These are phyloP conservation scores for Dendroctonus valens DNA, from an alignment of 1,140 invertebrate species.

Conservation along the genomic window DNA sequence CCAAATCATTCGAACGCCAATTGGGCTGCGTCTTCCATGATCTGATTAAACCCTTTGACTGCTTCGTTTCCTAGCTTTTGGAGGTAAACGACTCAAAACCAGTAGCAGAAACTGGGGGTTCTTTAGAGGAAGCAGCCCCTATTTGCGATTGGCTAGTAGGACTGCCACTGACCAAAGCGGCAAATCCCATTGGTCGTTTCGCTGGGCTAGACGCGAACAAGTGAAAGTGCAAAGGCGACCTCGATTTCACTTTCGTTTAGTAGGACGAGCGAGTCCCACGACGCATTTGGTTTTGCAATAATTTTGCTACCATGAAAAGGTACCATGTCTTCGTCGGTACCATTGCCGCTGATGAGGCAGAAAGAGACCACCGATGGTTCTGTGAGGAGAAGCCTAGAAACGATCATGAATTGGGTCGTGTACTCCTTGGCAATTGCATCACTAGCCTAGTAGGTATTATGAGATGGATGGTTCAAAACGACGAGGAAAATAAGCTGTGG, in stretches of 20 bases:
- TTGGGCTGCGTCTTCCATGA: no score
- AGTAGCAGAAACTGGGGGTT: no score
- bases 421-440: constrained; percentile 49
- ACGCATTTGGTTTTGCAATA: constrained; percentile 42
- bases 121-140: no score
- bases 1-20: no score
- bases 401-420: constrained; percentile 49
- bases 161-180: constrained; percentile 32
- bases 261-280: constrained; percentile 52
- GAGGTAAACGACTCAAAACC: no score
- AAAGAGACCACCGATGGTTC: constrained; percentile 28
- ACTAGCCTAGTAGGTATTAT: constrained; percentile 43
- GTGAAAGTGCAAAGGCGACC: constrained; percentile 53
- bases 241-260: constrained; percentile 54
- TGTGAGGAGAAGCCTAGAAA: constrained; percentile 45
- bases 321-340: constrained; percentile 33
- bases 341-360: neutral
- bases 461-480: constrained; percentile 32
- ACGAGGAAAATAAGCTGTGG: no score
- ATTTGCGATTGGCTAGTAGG: neutral
- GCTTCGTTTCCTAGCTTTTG: no score
- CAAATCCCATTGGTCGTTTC: constrained; percentile 42
- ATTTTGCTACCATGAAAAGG: constrained; percentile 35
- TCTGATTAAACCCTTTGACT: no score
- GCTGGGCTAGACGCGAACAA: constrained; percentile 50